Evolutionary conservation across 2,797 vertebrate species (phyloP), one percentile per base, ranked within the genome.

Genomic region (Schizothorax lantsangensis): DNA sequence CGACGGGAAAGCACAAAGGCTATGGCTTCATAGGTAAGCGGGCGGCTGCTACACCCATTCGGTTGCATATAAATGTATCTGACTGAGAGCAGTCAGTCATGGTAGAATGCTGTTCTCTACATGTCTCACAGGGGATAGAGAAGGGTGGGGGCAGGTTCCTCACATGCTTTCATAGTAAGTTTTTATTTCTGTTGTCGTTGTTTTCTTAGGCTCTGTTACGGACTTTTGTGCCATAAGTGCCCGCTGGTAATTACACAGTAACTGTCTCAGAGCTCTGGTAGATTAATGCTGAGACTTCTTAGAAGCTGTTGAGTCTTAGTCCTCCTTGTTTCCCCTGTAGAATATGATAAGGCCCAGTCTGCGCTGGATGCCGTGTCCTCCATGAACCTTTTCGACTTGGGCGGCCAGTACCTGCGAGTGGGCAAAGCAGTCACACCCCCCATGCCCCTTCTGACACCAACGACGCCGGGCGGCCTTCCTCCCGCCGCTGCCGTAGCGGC

Each of bases 381-480:
- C 83, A 97, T 97, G 97, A 97, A 97, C 90, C 96, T 97, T 45
- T 97, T 97, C 43, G 97, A 97, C 89, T 89, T 97, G 33, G 97
- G 97, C 0, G 97, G 97, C 3, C 97, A 97, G 79, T 97, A 97
- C 80, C 95, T 97, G 38, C 93, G 97, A 0, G 97, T 97, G 21
- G 97, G 97, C 85, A 97, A 97, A 90, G 97, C 97, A 0, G 97
- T 97, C 86, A 97, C 97, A 0, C 97, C 97, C 0, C 96, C 97
- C 0, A 97, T 97, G 95, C 96, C 97, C 0, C 95, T 97, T 0
- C 94, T 97, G 52, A 96, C 96, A 0, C 96, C 96, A 0, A 94
- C 96, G 26, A 96, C 96, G 0, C 96, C 97, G 0, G 96, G 96
- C 11, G 96, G 96, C 9, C 91, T 97, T 0, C 97, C 96, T 0